These are phyloP conservation scores for Miltochrista miniata DNA, from an alignment of 2,888 invertebrate genomes.

Conservation along the genomic window DNA sequence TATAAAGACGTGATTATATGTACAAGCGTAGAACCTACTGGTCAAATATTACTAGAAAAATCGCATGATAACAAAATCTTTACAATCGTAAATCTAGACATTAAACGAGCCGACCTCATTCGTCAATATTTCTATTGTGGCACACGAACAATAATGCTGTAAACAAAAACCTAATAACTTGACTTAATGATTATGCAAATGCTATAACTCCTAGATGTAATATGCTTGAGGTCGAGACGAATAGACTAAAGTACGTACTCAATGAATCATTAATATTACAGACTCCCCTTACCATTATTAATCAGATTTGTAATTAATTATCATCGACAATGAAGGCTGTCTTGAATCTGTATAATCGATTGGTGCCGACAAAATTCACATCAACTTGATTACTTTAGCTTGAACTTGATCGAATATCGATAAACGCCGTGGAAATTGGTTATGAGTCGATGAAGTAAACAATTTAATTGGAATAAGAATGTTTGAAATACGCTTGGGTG, in stretches of 20 bases:
- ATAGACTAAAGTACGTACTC: conserved; percentile 16
- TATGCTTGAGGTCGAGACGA: conserved; percentile 23
- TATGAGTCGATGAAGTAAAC: conserved; percentile 23
- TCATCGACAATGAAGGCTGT: conserved; percentile 21
- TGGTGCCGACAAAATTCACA: conserved; percentile 28
- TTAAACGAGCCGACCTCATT: conserved; percentile 24
- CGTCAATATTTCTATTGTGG: conserved; percentile 15
- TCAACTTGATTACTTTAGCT: conserved; percentile 31
- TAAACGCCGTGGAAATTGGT: conserved; percentile 28
- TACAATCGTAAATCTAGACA: conserved; percentile 27
- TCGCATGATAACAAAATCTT: background rate
- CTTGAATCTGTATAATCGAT: conserved; percentile 33
- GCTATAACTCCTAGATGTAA: conserved; percentile 11
- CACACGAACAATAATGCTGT: conserved; percentile 15
- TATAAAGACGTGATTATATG: too few species aligned
- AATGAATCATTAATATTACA: too few species aligned
- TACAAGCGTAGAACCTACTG: too few species aligned
- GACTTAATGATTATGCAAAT: conserved; percentile 42
- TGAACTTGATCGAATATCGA: conserved; percentile 33
- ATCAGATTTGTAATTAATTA: conserved; percentile 32
- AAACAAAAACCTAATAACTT: conserved; percentile 33
- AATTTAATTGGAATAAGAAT: conserved; percentile 20
- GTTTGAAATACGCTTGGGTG: background rate
- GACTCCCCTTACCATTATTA: background rate
- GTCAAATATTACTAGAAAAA: background rate